A percentile compares a stretch with the other conserved stretches of the same genome.
These are phyloP conservation scores for Parotocinclus haroldoi DNA, from an alignment of 2,797 vertebrate genomes.

Conservation along the genomic window DNA sequence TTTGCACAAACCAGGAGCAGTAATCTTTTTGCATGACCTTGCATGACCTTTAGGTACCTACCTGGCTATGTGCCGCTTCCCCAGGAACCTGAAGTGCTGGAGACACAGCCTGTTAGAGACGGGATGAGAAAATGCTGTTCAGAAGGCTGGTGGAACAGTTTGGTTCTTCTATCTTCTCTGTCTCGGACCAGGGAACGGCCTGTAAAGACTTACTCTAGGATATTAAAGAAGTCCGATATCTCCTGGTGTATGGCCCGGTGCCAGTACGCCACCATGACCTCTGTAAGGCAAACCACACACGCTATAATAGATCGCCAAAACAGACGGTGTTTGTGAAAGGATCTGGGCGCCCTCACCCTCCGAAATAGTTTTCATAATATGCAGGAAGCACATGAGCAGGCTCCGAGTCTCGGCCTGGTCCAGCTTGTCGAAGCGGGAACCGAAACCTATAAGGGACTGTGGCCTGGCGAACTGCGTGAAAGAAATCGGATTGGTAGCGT, in stretches of 20 bases:
- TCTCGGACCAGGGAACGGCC: too few species aligned
- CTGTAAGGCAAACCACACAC: too few species aligned
- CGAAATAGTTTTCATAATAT: slow-evolving; percentile 98
- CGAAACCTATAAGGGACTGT: slow-evolving; percentile 92
- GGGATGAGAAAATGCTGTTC: too few species aligned
- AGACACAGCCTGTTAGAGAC: slow-evolving; percentile 84
- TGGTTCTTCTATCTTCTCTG: too few species aligned
- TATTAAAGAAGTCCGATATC: slow-evolving; percentile 97
- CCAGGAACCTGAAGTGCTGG: slow-evolving; percentile 95
- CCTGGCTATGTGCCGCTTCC: slow-evolving; percentile 96
- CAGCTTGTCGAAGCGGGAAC: slow-evolving; percentile 94
- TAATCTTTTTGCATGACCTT: too few species aligned
- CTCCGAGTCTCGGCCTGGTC: slow-evolving; percentile 96
- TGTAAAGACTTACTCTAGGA: slow-evolving; percentile 92
- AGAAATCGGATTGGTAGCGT: not conserved
- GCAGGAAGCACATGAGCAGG: slow-evolving; percentile 95
- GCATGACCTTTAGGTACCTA: too few species aligned
- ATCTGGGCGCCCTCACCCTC: slow-evolving; percentile 73
- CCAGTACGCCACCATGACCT: slow-evolving; percentile 94
- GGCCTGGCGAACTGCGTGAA: slow-evolving; percentile 85
- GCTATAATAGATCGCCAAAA: not conserved
- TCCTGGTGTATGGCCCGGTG: slow-evolving; percentile 90
- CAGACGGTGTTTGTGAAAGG: too few species aligned
- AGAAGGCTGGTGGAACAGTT: too few species aligned
- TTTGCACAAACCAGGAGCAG: not conserved